These are phyloP conservation scores for Heliothis virescens DNA, from an alignment of 1,140 invertebrate genomes.

Conservation along the genomic window DNA sequence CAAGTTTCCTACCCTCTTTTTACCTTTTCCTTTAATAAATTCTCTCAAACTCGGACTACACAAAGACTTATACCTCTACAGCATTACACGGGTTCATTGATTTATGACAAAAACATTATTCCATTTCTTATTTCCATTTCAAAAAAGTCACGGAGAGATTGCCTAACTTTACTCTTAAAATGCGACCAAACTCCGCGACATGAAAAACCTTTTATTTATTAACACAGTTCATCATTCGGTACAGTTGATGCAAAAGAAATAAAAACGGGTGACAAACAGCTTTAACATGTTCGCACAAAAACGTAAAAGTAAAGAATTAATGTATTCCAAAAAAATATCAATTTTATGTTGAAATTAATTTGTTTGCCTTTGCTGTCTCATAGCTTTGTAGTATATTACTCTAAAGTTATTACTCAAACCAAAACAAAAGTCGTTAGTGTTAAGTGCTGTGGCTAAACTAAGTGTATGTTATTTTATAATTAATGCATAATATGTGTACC, in stretches of 20 bases:
- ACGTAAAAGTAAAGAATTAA: conserved; percentile 8
- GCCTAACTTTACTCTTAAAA: conserved; percentile 49
- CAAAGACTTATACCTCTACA: conserved; percentile 25
- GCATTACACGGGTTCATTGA: conserved; percentile 41
- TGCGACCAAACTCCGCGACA: conserved; percentile 54
- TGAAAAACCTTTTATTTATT: conserved; percentile 67
- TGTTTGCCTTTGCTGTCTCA: not conserved
- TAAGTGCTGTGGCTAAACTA: not conserved
- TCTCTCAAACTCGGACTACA: not conserved
- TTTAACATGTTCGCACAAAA: conserved; percentile 29
- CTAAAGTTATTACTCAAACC: not conserved
- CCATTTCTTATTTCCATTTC: conserved; percentile 37
- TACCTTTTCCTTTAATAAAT: not conserved
- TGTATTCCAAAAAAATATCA: conserved; percentile 15
- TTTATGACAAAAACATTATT: conserved; percentile 43
- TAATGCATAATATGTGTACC: no score
- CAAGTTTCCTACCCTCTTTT: not conserved
- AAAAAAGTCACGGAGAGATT: conserved; percentile 41
- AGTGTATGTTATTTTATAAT: no score
- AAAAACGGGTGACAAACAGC: conserved; percentile 52
- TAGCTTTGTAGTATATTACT: not conserved
- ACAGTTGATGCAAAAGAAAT: conserved; percentile 58
- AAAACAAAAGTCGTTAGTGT: conserved; percentile 1
- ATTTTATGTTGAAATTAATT: not conserved
- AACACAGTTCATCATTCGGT: conserved; percentile 60